A percentile compares a stretch with the other conserved stretches of the same genome.
Conservation (phyloP, 2,797 vertebrate species). For the Tarsius wallacei region DNA sequence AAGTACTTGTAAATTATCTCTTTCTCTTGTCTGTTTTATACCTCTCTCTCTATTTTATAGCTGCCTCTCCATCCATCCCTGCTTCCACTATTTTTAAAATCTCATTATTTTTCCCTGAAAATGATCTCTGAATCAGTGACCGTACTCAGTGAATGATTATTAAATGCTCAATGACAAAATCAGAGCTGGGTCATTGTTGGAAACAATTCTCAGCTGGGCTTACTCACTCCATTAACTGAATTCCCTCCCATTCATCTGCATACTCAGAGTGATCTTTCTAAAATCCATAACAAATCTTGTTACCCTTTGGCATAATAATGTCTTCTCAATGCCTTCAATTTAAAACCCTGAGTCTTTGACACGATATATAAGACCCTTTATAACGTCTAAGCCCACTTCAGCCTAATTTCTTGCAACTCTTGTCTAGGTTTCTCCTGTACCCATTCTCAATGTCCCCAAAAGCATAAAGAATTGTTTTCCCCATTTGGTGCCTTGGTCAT, state of each 20-base stretch:
- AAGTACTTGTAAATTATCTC: not conserved
- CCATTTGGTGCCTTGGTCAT: not conserved
- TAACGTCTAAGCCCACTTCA: not conserved
- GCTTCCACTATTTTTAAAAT: not conserved
- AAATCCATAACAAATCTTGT: not conserved
- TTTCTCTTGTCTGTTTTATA: not conserved
- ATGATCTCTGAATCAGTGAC: conserved; percentile 27
- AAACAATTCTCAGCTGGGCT: not conserved
- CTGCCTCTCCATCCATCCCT: not conserved
- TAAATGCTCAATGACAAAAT: conserved; percentile 23
- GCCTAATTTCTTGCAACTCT: not conserved
- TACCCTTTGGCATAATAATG: not conserved
- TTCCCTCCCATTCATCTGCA: not conserved
- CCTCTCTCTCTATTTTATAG: not conserved
- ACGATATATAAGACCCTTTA: not conserved
- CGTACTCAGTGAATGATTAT: not conserved
- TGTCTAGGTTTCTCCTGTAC: not conserved
- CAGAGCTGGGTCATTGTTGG: not conserved
- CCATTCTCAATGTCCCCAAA: not conserved
- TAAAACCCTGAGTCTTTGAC: not conserved
- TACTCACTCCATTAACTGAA: not conserved
- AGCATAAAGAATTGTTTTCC: not conserved
- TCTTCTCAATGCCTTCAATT: not conserved
- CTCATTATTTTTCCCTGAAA: not conserved
- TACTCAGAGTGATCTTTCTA: not conserved